Percentiles rank a stretch among this genome's conserved stretches.
Evolutionary conservation across 2,888 invertebrate species (phyloP).

Genomic region (Zaprionus bogoriensis): DNA sequence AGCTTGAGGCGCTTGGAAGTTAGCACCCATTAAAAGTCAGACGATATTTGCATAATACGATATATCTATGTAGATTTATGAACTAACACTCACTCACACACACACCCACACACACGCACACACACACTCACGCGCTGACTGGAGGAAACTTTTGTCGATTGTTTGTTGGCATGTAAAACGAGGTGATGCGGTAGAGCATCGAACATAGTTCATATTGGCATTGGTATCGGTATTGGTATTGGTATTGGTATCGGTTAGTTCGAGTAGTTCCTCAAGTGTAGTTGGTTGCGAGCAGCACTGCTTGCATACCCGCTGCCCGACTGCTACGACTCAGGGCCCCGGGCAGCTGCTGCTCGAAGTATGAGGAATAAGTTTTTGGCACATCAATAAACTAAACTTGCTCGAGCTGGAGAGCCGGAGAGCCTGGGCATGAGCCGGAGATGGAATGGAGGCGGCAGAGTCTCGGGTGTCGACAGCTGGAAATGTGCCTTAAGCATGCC

Average conservation of each 20-base stretch:
- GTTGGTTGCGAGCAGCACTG: background rate
- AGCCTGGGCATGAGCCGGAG: background rate
- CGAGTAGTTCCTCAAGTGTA: conserved; percentile 38
- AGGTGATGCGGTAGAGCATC: conserved; percentile 15
- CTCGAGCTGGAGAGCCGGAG: conserved; percentile 2
- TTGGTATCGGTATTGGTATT: too few relatives aligned
- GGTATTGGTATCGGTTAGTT: conserved; percentile 13
- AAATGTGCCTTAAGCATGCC: conserved; percentile 51
- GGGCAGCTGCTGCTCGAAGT: conserved; percentile 1
- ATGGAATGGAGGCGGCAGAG: too few relatives aligned
- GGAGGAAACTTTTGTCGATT: conserved; percentile 6
- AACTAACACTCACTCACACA: conserved; percentile 4
- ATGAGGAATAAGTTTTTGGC: conserved; percentile 48
- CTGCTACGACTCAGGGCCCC: background rate
- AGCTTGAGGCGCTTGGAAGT: conserved; percentile 5
- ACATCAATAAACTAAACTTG: conserved; percentile 50
- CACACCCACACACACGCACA: background rate
- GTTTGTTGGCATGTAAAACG: conserved; percentile 12
- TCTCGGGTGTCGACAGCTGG: conserved; percentile 39
- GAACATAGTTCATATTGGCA: conserved; percentile 14
- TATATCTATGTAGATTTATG: conserved; percentile 38
- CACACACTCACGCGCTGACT: background rate
- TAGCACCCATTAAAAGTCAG: conserved; percentile 51
- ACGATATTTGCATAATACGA: conserved; percentile 41
- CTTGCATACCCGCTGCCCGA: too few relatives aligned